These are phyloP conservation scores for Lordiphosa fenestrarum DNA, from an alignment of 2,888 invertebrate genomes.

Conservation along the genomic window DNA sequence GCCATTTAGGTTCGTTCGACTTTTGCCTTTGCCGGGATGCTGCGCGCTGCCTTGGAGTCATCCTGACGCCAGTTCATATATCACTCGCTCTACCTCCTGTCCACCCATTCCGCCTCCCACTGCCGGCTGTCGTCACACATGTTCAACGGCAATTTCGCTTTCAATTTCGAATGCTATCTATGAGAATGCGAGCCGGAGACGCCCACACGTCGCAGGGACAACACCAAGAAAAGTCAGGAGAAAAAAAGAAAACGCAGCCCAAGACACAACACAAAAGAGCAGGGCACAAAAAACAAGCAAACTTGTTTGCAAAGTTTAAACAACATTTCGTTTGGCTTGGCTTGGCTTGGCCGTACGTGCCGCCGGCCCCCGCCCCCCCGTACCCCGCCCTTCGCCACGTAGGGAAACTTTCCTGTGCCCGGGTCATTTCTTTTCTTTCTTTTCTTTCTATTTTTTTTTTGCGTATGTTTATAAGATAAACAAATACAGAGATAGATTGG, in stretches of 20 bases:
- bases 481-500: constrained; percentile 74
- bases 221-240: constrained; percentile 10
- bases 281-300: constrained; percentile 51
- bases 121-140: constrained; percentile 67
- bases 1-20: constrained; percentile 35
- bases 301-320: constrained; percentile 74
- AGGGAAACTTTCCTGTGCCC: constrained; percentile 28
- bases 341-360: constrained; percentile 51
- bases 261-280: constrained; percentile 32
- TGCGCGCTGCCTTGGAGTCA: constrained; percentile 26
- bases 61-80: constrained; percentile 71
- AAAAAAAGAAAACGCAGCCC: constrained; percentile 10
- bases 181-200: constrained; percentile 37
- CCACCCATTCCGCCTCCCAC: not conserved
- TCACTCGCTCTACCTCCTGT: constrained; percentile 43
- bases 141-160: constrained; percentile 74
- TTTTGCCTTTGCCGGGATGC: constrained; percentile 27
- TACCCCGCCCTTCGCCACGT: constrained; percentile 13
- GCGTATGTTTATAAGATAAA: constrained; percentile 68
- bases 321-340: constrained; percentile 65
- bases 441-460: constrained; percentile 34
- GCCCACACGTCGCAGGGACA: constrained; percentile 21
- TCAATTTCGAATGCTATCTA: constrained; percentile 76
- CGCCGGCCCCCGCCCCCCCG: constrained; percentile 6
- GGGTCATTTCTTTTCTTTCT: constrained; percentile 21